Evolutionary conservation across 2,888 invertebrate species (phyloP), one percentile per base, ranked within the genome.

Genomic region (Agrochola lychnidis): DNA sequence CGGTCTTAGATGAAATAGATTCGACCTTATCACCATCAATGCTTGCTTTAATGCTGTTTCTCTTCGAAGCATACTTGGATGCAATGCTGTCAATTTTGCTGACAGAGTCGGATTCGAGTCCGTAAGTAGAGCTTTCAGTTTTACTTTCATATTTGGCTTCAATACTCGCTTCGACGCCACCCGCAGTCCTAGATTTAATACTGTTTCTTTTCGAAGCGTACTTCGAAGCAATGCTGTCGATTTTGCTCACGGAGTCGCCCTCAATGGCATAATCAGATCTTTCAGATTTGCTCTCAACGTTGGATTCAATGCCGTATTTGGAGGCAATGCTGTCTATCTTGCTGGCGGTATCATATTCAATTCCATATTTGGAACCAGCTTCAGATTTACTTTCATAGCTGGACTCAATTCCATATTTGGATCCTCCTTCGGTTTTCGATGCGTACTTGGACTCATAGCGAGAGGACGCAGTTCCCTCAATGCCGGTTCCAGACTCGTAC

Each of bases 371-470:
- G 0, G 93, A 92, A 2, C 91, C 83, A 63, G 66, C 89, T 61
- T 94, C 94, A 45, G 92, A 92, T 88, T 93, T 94, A 79, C 92
- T 94, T 62, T 94, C 94, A 12, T 87, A 90, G 84, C 91, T 94
- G 22, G 93, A 91, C 48, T 95, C 94, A 30, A 91, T 87, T 36
- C 94, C 93, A 70, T 93, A 93, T 61, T 91, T 88, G 16, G 83
- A 82, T 45, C 81, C 85, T 56, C 86, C 82, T 64, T 86, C 87
- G 16, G 76, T 85, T 80, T 91, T 93, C 14, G 91, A 84, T 12
- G 94, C 93, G 79, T 95, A 96, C 78, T 94, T 96, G 42, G 96
- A 95, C 86, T 96, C 96, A 72, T 95, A 94, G 59, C 94, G 92
- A 6, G 95, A 93, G 57, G 92, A 89, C 4, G 92, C 92, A 22